phyloP scores from a whole-genome alignment of 2,797 vertebrate genomes.

The Mycteria americana region DNA sequence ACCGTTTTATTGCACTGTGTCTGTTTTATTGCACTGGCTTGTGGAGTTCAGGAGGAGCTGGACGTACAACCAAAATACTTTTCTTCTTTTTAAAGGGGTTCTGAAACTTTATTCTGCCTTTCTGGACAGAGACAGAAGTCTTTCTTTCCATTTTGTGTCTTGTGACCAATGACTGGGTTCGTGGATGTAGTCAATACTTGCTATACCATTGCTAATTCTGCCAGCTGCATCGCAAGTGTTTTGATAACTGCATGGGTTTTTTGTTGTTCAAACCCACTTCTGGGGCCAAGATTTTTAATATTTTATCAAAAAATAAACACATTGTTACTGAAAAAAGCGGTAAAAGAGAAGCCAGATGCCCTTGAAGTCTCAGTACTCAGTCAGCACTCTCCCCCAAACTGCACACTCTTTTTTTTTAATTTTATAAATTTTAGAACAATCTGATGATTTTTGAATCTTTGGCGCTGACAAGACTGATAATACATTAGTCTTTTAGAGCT shows the following conservation, averaged over 20 bases:
- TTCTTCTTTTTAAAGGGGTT: background rate
- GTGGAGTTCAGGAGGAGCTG: background rate
- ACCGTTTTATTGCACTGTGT: background rate
- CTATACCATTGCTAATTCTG: background rate
- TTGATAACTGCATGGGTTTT: background rate
- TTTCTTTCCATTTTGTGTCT: background rate
- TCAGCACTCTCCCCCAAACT: background rate
- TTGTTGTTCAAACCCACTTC: background rate
- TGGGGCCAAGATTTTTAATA: background rate
- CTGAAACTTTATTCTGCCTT: background rate
- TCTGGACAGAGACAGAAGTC: background rate
- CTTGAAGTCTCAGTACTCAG: background rate
- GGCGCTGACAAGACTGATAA: background rate
- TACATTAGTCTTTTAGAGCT: background rate
- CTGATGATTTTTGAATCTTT: slow-evolving; percentile 16
- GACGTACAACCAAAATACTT: background rate
- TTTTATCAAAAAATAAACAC: background rate
- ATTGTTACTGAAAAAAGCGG: background rate
- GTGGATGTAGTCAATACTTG: background rate
- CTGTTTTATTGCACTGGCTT: background rate
- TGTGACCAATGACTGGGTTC: background rate
- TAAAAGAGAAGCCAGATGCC: background rate
- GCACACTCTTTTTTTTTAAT: background rate
- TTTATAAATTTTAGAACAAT: slow-evolving; percentile 19
- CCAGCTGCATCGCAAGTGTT: background rate